phyloP scores from a whole-genome alignment of 2,797 vertebrate species.

The Spondyliosoma cantharus region DNA sequence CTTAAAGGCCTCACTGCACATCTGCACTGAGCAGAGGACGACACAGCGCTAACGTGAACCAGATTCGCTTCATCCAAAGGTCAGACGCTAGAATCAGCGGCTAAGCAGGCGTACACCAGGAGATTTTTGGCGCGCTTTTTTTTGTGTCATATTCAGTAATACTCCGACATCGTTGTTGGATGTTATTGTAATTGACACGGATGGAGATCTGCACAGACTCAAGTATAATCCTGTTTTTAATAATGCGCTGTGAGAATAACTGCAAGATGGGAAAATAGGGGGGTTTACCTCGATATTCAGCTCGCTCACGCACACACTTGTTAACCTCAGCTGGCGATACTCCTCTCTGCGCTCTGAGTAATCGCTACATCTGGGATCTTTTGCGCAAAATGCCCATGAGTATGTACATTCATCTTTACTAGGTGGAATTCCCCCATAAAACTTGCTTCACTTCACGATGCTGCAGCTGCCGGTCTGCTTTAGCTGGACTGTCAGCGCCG shows the following conservation, averaged over 20 bases:
- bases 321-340: conserved; percentile 40
- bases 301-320: conserved; percentile 20
- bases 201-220: conserved; percentile 25
- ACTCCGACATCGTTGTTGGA: conserved; percentile 10
- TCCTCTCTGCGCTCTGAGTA: conserved; percentile 41
- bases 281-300: conserved; percentile 28
- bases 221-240: conserved; percentile 26
- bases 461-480: conserved; percentile 62
- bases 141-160: neutral
- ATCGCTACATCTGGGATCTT: conserved; percentile 45
- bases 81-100: conserved; percentile 42
- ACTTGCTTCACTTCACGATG: conserved; percentile 21
- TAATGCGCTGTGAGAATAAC: conserved; percentile 17
- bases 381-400: conserved; percentile 11
- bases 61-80: conserved; percentile 60
- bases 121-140: conserved; percentile 10
- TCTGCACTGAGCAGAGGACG: conserved; percentile 59
- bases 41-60: conserved; percentile 73
- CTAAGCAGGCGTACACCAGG: conserved; percentile 10
- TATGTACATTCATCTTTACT: conserved; percentile 41
- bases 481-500: conserved; percentile 26
- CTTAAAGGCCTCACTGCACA: conserved; percentile 58
- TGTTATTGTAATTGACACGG: conserved; percentile 21
- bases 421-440: conserved; percentile 53
- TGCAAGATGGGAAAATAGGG: conserved; percentile 24